phyloP scores from a whole-genome alignment of 2,113 vertebrate species.

The Centropus unirufus region DNA sequence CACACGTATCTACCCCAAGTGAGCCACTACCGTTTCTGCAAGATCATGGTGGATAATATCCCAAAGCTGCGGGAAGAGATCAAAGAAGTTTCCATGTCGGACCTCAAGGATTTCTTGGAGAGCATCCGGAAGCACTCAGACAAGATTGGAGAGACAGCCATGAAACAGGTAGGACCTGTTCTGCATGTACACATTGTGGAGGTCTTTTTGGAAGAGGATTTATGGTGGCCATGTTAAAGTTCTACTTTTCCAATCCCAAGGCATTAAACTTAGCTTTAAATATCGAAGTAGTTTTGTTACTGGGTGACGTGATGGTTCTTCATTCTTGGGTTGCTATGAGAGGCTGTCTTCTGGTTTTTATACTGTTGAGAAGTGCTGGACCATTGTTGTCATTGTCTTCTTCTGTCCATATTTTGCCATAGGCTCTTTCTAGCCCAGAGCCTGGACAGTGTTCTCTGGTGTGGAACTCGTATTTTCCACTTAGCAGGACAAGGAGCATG shows the following conservation, averaged over 20 bases:
- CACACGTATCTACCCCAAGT: slow-evolving; percentile 89
- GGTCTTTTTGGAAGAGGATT: background rate
- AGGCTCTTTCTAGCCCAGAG: background rate
- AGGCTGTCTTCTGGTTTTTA: background rate
- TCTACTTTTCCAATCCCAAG: background rate
- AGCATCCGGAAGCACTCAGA: slow-evolving; percentile 98
- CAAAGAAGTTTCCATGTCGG: slow-evolving; percentile 93
- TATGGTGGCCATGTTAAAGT: rapidly evolving
- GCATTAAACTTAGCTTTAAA: background rate
- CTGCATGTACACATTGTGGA: rapidly evolving
- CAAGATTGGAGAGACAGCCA: slow-evolving; percentile 95
- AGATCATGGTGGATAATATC: slow-evolving; percentile 93
- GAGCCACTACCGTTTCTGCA: slow-evolving; percentile 94
- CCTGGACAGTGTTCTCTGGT: rapidly evolving
- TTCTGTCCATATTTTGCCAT: rapidly evolving
- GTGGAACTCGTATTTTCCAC: rapidly evolving
- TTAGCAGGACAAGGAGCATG: background rate
- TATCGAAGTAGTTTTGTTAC: background rate
- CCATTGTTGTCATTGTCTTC: rapidly evolving
- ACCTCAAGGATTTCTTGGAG: slow-evolving; percentile 97
- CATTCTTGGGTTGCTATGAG: rapidly evolving
- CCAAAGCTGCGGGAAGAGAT: slow-evolving; percentile 89
- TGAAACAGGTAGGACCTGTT: slow-evolving; percentile 86
- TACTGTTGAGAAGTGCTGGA: rapidly evolving
- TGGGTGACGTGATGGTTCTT: background rate